phyloP scores from a whole-genome alignment of 2,888 invertebrate genomes.

The Xanthia icteritia region DNA sequence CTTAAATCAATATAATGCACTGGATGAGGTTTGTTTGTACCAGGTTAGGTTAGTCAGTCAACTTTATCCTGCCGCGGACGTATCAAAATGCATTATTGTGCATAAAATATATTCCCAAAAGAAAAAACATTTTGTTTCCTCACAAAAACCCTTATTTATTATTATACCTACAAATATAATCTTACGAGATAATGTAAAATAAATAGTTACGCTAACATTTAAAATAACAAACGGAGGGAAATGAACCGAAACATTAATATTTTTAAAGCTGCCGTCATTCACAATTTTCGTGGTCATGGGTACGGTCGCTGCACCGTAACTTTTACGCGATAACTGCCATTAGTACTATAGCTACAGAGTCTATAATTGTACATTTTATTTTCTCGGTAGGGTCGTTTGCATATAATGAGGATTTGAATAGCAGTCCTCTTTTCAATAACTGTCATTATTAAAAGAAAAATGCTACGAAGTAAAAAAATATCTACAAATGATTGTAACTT shows the following conservation, averaged over 20 bases:
- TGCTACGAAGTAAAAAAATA: constrained; percentile 43
- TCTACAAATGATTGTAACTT: constrained; percentile 58
- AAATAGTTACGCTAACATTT: constrained; percentile 82
- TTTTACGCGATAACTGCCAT: constrained; percentile 54
- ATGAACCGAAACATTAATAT: constrained; percentile 70
- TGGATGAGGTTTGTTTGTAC: constrained; percentile 87
- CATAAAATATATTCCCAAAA: constrained; percentile 78
- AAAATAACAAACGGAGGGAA: constrained; percentile 84
- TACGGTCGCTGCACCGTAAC: constrained; percentile 47
- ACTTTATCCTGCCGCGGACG: constrained; percentile 75
- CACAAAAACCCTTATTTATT: constrained; percentile 76
- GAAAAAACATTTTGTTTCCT: constrained; percentile 74
- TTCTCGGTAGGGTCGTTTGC: constrained; percentile 29
- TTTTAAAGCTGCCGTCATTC: constrained; percentile 73
- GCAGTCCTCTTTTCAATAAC: constrained; percentile 25
- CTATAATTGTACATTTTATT: constrained; percentile 40
- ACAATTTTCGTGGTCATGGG: constrained; percentile 64
- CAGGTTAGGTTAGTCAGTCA: constrained; percentile 82
- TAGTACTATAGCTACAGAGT: constrained; percentile 26
- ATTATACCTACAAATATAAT: constrained; percentile 67
- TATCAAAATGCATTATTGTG: constrained; percentile 85
- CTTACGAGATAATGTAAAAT: constrained; percentile 77
- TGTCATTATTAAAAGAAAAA: constrained; percentile 23
- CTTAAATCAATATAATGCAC: constrained; percentile 87
- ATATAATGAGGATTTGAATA: constrained; percentile 16